A percentile compares a stretch with the other conserved stretches of the same genome.
Evolutionary conservation across 1,140 invertebrate genomes (phyloP).

Genomic region (Drosophila leontia): DNA sequence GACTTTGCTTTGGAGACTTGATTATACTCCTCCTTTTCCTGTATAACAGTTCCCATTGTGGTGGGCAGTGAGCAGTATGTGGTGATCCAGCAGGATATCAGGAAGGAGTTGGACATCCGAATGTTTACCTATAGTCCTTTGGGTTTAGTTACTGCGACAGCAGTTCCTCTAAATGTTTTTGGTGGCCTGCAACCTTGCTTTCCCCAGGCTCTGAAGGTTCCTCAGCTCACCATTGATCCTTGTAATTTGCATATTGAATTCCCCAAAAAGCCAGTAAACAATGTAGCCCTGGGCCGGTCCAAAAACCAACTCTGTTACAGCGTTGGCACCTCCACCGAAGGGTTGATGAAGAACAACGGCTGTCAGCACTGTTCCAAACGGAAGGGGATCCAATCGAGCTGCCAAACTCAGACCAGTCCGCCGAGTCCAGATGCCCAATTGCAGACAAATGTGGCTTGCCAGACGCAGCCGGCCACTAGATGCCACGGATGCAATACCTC

Average conservation of each 20-base stretch:
- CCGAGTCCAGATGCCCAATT: background rate
- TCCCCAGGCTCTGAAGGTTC: background rate
- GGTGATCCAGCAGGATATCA: conserved; percentile 70
- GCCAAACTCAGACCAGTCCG: conserved; percentile 11
- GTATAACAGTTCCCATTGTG: conserved; percentile 58
- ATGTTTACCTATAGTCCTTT: conserved; percentile 46
- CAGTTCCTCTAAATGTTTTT: background rate
- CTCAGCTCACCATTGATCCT: background rate
- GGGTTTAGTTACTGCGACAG: background rate
- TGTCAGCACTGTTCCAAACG: background rate
- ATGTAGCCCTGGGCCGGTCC: conserved; percentile 37
- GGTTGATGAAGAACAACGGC: background rate
- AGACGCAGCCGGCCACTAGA: background rate
- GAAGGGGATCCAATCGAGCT: background rate
- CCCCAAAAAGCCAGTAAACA: too few species aligned
- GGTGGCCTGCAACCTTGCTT: background rate
- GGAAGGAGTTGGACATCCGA: conserved; percentile 60
- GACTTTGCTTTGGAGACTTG: too few species aligned
- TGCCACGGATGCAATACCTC: conserved; percentile 15
- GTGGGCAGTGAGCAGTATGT: conserved; percentile 59
- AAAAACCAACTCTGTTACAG: conserved; percentile 38
- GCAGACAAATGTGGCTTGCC: conserved; percentile 4
- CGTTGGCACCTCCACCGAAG: conserved; percentile 43
- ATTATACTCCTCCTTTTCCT: too few species aligned
- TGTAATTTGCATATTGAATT: background rate